phyloP scores from a whole-genome alignment of 1,140 invertebrate genomes.

The Sminthurides bifidus region DNA sequence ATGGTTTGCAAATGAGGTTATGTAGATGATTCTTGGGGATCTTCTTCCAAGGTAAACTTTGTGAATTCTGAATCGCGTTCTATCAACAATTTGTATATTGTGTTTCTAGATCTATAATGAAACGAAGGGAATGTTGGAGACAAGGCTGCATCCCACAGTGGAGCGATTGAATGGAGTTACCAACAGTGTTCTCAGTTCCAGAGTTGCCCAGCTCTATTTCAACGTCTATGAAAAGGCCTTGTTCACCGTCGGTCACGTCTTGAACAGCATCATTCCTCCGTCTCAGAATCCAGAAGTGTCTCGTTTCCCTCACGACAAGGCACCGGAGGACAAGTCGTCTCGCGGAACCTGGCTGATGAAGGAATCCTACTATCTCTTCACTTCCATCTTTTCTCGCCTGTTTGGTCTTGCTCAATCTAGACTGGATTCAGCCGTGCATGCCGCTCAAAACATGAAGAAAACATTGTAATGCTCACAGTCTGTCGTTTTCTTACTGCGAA shows the following conservation, averaged over 20 bases:
- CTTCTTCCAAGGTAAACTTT: background rate
- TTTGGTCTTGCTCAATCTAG: constrained; percentile 17
- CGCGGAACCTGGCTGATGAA: constrained; percentile 6
- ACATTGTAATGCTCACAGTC: background rate
- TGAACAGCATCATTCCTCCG: constrained; percentile 21
- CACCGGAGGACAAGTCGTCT: background rate
- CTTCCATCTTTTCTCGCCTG: constrained; percentile 1
- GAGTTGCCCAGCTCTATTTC: constrained; percentile 12
- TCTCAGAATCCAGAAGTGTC: constrained; percentile 6
- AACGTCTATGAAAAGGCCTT: constrained; percentile 18
- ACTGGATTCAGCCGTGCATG: constrained; percentile 7
- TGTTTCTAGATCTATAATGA: constrained; percentile 19
- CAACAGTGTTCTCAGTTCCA: constrained; percentile 10
- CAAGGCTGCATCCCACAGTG: constrained; percentile 15
- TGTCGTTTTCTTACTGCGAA: background rate
- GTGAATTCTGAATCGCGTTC: no score
- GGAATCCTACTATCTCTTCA: constrained; percentile 1
- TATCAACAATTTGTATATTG: background rate
- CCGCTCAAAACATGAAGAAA: background rate
- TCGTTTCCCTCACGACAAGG: background rate
- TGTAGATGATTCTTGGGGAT: background rate
- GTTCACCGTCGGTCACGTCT: background rate
- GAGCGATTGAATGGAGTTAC: constrained; percentile 8
- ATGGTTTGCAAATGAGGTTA: background rate
- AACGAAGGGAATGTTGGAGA: constrained; percentile 15